Conservation (phyloP, 2,888 invertebrate species). For the Euplagia quadripunctaria region DNA sequence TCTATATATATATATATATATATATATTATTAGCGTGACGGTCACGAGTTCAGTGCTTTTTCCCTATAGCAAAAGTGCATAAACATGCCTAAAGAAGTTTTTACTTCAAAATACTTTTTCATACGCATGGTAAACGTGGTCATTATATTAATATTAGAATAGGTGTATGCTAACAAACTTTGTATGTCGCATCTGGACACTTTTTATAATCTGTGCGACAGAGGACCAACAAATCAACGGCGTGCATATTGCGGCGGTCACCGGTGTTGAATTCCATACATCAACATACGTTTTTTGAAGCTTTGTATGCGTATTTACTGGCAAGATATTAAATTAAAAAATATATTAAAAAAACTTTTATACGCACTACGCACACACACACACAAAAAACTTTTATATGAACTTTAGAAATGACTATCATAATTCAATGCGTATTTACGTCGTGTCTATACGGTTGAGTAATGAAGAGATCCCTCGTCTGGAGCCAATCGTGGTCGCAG, state of each 20-base stretch:
- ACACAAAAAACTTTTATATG: background rate
- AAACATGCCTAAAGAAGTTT: too few relatives aligned
- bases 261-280: slow-evolving; percentile 55
- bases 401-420: too few relatives aligned
- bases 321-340: slow-evolving; percentile 10
- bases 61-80: too few relatives aligned
- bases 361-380: too few relatives aligned
- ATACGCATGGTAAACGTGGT: too few relatives aligned
- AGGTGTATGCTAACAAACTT: background rate
- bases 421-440: background rate
- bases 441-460: too few relatives aligned
- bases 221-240: slow-evolving; percentile 54
- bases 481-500: too few relatives aligned
- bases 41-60: too few relatives aligned
- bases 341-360: background rate
- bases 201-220: slow-evolving; percentile 34
- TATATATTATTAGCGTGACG: too few relatives aligned
- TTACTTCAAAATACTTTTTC: too few relatives aligned
- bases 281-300: slow-evolving; percentile 44
- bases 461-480: too few relatives aligned
- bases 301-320: slow-evolving; percentile 28
- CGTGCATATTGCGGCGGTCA: slow-evolving; percentile 56
- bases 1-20: too few relatives aligned
- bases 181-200: background rate
- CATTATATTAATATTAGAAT: background rate